Evolutionary conservation across 1,140 invertebrate species (phyloP), one percentile per base, ranked within the genome.

Genomic region (Cepaea nemoralis): DNA sequence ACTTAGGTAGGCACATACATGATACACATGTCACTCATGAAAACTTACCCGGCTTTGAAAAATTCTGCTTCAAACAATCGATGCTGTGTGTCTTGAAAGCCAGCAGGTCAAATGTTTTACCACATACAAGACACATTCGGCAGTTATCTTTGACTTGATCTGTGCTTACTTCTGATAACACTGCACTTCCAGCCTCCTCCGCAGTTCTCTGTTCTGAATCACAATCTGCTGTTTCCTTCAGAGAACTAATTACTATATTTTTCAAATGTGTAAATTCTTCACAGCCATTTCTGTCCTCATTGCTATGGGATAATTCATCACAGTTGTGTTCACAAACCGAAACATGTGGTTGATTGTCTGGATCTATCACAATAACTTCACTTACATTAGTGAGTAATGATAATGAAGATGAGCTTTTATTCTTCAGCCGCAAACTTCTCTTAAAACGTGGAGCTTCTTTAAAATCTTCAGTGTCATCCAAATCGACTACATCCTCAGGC

Each of bases 381-480:
- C 37, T 69, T 69, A 39, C 22, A 39, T 40, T 40, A 70, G 35
- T 6, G 19, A 5, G 1, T 70, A 37, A 70, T 31, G 27, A 63
- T 16, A 45, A 6, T 14, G 50, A 55, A 8, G 59, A 63, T 24
- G 69, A 39, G n/a, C 22, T 42, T 40, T 39, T 42, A 14, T 35
- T 40, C 27, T 70, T 70, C 2, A 70, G 39, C n/a, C n/a, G 35
- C 69, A 70, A 42, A 22, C 35, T 39, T 27, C 69, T 70, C 40
- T 8, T 70, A 40, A 70, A 70, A 35, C 40, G 39, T 39, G 69
- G 69, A 19, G 22, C 69, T 42, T 70, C 69, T 37, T 40, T 70
- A 31, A 70, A 70, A 70, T 70, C 69, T 39, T 12, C 35, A 24
- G 69, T 40, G 37, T 70, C 69, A 40, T 70, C 40, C n/a, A 63